Percentiles rank a stretch among this genome's conserved stretches.
Conservation (phyloP, 2,113 vertebrate genomes). For the Rhadina sibilatrix region DNA sequence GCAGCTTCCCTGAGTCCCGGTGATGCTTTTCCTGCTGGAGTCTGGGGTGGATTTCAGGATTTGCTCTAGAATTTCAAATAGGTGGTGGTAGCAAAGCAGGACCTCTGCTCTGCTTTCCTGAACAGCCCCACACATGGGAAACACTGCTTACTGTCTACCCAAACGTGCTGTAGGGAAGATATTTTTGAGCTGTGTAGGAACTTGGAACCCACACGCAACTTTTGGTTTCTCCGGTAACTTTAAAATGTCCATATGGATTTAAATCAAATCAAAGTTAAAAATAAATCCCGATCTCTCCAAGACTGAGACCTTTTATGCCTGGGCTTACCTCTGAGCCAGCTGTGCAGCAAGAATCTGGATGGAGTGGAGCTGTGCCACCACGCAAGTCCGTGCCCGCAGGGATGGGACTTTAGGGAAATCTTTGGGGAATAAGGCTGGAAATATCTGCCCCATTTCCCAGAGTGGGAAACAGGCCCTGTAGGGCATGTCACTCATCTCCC, state of each 20-base stretch:
- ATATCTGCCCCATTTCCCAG: background rate
- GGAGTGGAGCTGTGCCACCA: background rate
- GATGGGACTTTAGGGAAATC: background rate
- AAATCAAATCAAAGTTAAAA: conserved; percentile 48
- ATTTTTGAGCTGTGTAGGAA: conserved; percentile 70
- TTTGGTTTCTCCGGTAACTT: conserved; percentile 66
- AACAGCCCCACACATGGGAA: background rate
- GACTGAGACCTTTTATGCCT: conserved; percentile 26
- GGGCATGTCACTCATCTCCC: background rate
- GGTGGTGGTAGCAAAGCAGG: background rate
- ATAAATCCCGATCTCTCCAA: conserved; percentile 11
- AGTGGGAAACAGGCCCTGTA: background rate
- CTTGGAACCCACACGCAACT: conserved; percentile 65
- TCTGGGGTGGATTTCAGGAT: background rate
- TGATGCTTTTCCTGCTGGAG: background rate
- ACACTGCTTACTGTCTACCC: background rate
- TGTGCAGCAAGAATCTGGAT: background rate
- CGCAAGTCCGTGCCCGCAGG: background rate
- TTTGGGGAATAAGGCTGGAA: background rate
- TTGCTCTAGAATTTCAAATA: background rate
- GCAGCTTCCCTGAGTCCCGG: rapidly evolving
- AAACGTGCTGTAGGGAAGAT: conserved; percentile 46
- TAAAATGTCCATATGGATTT: conserved; percentile 58
- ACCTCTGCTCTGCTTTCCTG: background rate
- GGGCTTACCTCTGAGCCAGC: background rate